phyloP scores from a whole-genome alignment of 2,888 invertebrate species.

The Synergus gifuensis region DNA sequence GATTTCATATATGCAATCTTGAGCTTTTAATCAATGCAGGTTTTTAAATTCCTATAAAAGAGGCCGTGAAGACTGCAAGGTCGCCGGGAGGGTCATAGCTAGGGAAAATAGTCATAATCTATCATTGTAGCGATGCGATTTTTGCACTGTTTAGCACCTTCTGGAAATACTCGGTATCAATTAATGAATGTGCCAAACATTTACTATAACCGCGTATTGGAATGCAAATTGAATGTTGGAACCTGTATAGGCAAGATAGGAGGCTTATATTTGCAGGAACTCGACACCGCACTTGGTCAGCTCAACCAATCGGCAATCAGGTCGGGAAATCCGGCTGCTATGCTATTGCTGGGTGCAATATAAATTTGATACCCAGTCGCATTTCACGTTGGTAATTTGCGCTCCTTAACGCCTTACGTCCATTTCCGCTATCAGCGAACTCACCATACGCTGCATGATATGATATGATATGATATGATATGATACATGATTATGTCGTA shows the following conservation, averaged over 20 bases:
- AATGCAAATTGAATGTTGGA: constrained; percentile 40
- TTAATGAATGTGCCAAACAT: constrained; percentile 22
- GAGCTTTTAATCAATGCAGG: neutral
- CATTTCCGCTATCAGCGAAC: constrained; percentile 32
- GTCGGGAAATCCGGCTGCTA: constrained; percentile 37
- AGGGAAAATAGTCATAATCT: neutral
- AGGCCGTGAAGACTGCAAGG: neutral
- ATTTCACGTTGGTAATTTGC: constrained; percentile 19
- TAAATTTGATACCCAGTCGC: constrained; percentile 27
- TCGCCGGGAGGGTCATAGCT: neutral
- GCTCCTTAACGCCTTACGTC: constrained; percentile 25
- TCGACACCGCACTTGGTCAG: constrained; percentile 19
- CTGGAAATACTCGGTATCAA: neutral
- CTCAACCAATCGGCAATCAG: constrained; percentile 9
- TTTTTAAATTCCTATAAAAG: neutral
- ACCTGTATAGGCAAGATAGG: constrained; percentile 10
- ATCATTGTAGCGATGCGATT: neutral
- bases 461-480: no score
- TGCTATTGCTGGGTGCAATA: constrained; percentile 28
- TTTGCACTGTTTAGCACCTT: neutral
- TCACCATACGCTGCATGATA: no score
- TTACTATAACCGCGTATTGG: constrained; percentile 28
- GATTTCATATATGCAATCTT: neutral
- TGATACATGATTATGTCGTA: no score
- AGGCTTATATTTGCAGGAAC: constrained; percentile 39